Conservation (phyloP, 2,888 invertebrate species). For the Agelastica alni region DNA sequence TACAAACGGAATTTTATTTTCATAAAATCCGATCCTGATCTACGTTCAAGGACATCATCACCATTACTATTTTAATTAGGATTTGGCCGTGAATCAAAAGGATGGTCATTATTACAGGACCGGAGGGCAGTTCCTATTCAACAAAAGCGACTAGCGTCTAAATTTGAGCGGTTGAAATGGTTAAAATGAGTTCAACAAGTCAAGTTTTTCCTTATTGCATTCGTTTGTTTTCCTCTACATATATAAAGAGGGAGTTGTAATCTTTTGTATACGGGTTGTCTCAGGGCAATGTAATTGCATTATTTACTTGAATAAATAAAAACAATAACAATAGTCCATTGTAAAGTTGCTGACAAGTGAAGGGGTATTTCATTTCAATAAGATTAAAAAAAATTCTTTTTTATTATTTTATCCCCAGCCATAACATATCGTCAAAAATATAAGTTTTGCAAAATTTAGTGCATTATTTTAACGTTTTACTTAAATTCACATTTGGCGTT, state of each 20-base stretch:
- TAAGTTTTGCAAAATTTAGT: no score
- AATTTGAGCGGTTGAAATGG: conserved; percentile 18
- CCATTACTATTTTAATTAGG: conserved; percentile 22
- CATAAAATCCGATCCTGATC: background rate
- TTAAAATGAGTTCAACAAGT: conserved; percentile 22
- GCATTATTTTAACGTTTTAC: no score
- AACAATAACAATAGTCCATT: no score
- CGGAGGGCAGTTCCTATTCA: conserved; percentile 12
- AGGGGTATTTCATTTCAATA: no score
- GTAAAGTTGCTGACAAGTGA: no score
- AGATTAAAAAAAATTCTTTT: no score
- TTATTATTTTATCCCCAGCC: no score
- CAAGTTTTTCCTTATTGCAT: conserved; percentile 16
- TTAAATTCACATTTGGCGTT: no score
- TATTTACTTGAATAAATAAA: background rate
- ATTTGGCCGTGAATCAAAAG: conserved; percentile 12
- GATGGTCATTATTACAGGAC: conserved; percentile 24
- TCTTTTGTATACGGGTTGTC: background rate
- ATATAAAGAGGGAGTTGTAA: background rate
- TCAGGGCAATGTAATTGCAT: background rate
- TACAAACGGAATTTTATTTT: no score
- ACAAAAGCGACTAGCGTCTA: conserved; percentile 20
- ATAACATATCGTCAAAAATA: no score
- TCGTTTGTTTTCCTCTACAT: conserved; percentile 16
- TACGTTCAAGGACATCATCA: conserved; percentile 3